phyloP scores from a whole-genome alignment of 1,140 invertebrate species.

The Aphelinus certus region DNA sequence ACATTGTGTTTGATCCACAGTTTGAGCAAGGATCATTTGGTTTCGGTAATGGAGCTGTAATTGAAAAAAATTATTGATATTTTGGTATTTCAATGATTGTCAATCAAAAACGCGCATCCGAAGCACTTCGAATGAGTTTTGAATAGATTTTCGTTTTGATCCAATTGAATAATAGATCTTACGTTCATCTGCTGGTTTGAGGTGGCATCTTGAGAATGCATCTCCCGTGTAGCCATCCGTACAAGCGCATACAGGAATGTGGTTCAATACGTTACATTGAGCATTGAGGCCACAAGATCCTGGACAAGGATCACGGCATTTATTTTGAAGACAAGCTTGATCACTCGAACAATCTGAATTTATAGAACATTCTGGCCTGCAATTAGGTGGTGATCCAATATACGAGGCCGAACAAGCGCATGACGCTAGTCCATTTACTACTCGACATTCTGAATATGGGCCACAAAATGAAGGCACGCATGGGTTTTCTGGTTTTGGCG shows the following conservation, averaged over 20 bases:
- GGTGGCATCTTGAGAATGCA: constrained; percentile 67
- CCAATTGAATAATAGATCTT: neutral
- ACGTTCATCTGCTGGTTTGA: constrained; percentile 39
- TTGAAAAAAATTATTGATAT: no score
- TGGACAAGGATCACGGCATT: constrained; percentile 67
- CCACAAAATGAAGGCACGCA: constrained; percentile 74
- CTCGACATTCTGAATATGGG: constrained; percentile 65
- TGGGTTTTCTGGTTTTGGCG: constrained; percentile 54
- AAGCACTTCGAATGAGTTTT: no score
- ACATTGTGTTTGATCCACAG: constrained; percentile 64
- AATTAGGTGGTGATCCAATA: constrained; percentile 69
- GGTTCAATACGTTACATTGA: constrained; percentile 60
- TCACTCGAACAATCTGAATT: constrained; percentile 72
- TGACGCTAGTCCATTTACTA: constrained; percentile 67
- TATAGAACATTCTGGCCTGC: constrained; percentile 75
- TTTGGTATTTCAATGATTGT: no score
- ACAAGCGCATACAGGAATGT: constrained; percentile 68
- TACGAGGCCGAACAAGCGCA: constrained; percentile 71
- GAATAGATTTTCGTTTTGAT: no score
- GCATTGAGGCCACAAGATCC: constrained; percentile 69
- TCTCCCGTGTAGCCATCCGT: constrained; percentile 62
- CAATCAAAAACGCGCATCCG: no score
- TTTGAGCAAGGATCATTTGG: constrained; percentile 51
- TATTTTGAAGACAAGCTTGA: constrained; percentile 72
- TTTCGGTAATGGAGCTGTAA: constrained; percentile 51